Base-by-base conservation (phyloP, 2,797 vertebrate genomes). In the Takifugu ocellatus region DNA sequence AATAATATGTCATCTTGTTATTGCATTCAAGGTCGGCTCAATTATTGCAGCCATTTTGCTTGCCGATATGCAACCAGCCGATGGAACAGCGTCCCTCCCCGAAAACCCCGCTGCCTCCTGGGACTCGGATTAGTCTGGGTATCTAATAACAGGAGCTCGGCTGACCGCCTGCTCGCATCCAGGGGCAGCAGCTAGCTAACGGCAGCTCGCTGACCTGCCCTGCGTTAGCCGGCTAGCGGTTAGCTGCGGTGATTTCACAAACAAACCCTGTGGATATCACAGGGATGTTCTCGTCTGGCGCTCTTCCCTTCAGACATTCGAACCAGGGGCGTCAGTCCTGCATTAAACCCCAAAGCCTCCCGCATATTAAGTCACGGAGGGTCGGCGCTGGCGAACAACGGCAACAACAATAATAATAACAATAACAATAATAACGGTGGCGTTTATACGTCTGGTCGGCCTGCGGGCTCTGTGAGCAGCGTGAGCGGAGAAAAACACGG, bases 1-100 rank as follows among this genome's bases (percentile, higher is more conserved):
- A 78, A 81, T 73, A 76, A 78, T 48, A 63, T 70, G 68, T 74
- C 79, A 67, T 67, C 48, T 54, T 25, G 39, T 70, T 76, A 61
- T 68, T 71, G 27, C 72, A 63, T 33, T 79, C 81, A 84, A 84
- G 81, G 81, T 86, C 84, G 81, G 76, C 59, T 52, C 59, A 66
- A 61, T 72, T 55, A 27, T 70, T 59, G 59, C 70, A 66, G 60
- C 66, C 67, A 62, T 71, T 44, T 59, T 63, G 24, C 47, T 61
- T 7, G 0, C 9, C 29, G 48, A 29, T 59, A 54, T 47, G n/a
- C 27, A 5, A 62, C n/a, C 58, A 4, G 25, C 43, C 0, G 39
- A 3, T 36, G 3, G 25, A 27, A 5, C 1, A 21, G 1, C 3
- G 51, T 14, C 6, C 2, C 25, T 16, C 63, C 36, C 5, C n/a